Base-by-base conservation (phyloP, 2,113 vertebrate genomes). In the Hiodon alosoides region DNA sequence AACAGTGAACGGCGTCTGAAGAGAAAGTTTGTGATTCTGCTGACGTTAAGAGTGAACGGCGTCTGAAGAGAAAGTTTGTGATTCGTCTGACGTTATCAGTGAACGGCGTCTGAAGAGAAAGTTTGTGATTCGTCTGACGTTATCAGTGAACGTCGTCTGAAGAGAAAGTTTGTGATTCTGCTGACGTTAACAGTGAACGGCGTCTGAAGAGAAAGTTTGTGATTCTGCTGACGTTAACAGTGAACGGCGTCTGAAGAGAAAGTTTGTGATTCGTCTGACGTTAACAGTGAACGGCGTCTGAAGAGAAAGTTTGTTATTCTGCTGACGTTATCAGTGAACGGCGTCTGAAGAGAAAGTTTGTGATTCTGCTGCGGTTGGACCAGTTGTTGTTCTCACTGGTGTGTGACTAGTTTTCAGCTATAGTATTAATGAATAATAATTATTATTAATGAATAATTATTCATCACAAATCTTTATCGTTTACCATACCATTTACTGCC, bases 371-470 rank as follows among this genome's bases (percentile, higher is more conserved):
- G 47, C 31, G 55, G 46, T 55, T 60, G 70, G 55, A 86, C 87
- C 83, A 90, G 87, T 87, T 89, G 90, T 89, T 90, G 89, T 92
- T 90, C 86, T 92, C 86, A 89, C 83, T 89, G 89, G 88, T 90
- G 90, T 87, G 88, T 86, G 87, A 90, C 92, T 92, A 92, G 85
- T 94, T 95, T 94, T 93, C 91, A 62, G 91, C 89, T 89, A 88
- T 82, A 84, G 87, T 90, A 92, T 93, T 93, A 94, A 95, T 91
- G 90, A 93, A 92, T 92, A 93, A 93, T 94, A 94, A 94, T 93
- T 94, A 1, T 31, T 90, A 92, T 93, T 93, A 94, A 95, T 91
- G 90, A 93, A 92, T 92, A 93, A 93, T 94, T 95, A 94, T 93
- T 94, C 93, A 94, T 92, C 89, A 90, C 90, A 94, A 91, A 93